Evolutionary conservation across 2,888 invertebrate species (phyloP), one percentile per base, ranked within the genome.

Genomic region (Prosapia bicincta): DNA sequence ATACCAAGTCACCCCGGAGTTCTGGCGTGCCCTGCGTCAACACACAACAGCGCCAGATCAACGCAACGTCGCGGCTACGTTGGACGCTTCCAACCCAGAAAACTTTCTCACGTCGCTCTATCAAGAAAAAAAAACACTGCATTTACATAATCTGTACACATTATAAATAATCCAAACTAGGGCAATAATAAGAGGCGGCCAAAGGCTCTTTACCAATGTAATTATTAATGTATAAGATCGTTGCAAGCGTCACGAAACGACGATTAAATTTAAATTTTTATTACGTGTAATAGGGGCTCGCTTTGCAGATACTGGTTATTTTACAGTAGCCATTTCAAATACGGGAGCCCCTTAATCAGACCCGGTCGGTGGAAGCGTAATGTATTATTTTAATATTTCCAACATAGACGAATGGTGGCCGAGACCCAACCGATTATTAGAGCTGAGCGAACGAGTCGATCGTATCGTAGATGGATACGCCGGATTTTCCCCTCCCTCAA

Each of bases 241-340:
- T 26, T 28, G 24, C 43, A 65, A 65, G 25, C 66, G 43, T 74
- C 76, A 76, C 76, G 76, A 76, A 76, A 74, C 68, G 65, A 26
- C 76, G 76, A 76, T 76, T 76, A 76, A 54, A 76, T 76, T 76
- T 76, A 76, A 76, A 76, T 76, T 74, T 76, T 76, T 76, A 76
- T 76, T 76, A 76, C 74, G 71, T 72, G 74, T 76, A 76, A 76
- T 76, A 67, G 74, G 38, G 71, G 76, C 65, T 65, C 74, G 25
- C 74, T 68, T 69, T 69, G 69, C 74, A 69, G 68, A 74, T 43
- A 69, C 69, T 69, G 76, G 69, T 76, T 69, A 69, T 76, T 76
- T 76, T 76, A 66, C 76, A 72, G 76, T 76, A 76, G 76, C 76
- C 76, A 76, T 76, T 72, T 76, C 76, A 76, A 76, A 76, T 76